Percentiles rank a stretch among this genome's conserved stretches.
phyloP scores from a whole-genome alignment of 2,888 invertebrate genomes.

The Apodemia zela region DNA sequence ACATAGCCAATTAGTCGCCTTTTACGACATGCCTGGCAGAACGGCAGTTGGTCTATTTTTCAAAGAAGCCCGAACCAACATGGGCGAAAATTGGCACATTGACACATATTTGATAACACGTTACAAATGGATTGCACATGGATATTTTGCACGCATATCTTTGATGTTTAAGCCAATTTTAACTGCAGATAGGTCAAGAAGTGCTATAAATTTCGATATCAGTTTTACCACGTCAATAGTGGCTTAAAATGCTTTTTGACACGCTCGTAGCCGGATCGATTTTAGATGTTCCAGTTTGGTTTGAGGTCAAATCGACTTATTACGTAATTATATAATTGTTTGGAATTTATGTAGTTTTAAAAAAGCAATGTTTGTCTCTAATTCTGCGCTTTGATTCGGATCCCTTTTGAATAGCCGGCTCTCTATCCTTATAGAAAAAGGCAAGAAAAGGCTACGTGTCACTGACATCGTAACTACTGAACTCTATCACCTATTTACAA shows the following conservation, averaged over 20 bases:
- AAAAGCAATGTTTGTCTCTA: no score
- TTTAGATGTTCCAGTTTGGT: not conserved
- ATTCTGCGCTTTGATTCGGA: no score
- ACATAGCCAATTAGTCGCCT: no score
- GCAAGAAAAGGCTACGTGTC: no score
- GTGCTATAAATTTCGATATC: conserved; percentile 11
- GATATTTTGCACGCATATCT: conserved; percentile 7
- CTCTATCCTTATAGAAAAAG: no score
- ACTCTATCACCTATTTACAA: no score
- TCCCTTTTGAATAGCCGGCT: no score
- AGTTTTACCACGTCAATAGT: conserved; percentile 12
- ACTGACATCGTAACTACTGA: no score
- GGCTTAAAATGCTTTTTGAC: conserved; percentile 3
- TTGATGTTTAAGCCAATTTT: conserved; percentile 14
- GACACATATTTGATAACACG: not conserved
- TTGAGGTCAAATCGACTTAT: not conserved
- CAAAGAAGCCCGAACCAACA: no score
- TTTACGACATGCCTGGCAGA: no score
- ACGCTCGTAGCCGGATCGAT: not conserved
- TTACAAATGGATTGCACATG: not conserved
- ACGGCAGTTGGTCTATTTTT: no score
- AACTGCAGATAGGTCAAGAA: conserved; percentile 15
- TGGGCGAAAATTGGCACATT: no score
- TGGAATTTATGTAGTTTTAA: not conserved
- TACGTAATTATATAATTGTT: not conserved